Percentiles rank a stretch among this genome's conserved stretches.
phyloP scores from a whole-genome alignment of 2,113 vertebrate species.

The Mesitornis unicolor region DNA sequence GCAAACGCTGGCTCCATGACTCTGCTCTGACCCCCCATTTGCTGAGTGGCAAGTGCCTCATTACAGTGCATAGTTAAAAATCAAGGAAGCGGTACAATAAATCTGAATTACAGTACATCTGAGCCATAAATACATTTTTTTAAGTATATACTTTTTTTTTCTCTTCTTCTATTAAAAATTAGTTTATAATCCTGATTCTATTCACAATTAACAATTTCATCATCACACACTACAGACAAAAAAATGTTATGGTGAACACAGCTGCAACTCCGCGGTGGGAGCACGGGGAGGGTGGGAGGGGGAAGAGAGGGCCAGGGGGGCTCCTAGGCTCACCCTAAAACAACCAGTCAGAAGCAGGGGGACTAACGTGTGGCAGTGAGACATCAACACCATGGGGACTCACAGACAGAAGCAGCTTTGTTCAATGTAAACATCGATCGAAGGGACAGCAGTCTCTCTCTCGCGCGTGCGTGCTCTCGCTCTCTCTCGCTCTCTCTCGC shows the following conservation, averaged over 20 bases:
- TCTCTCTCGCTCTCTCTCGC: slow-evolving; percentile 67
- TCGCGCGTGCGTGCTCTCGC: slow-evolving; percentile 50
- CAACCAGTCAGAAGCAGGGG: slow-evolving; percentile 78
- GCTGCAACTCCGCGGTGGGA: slow-evolving; percentile 76
- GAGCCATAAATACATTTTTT: slow-evolving; percentile 83
- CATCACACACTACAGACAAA: slow-evolving; percentile 80
- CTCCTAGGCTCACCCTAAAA: slow-evolving; percentile 77
- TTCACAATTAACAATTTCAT: slow-evolving; percentile 83
- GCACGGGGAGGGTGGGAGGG: background rate
- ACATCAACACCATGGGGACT: slow-evolving; percentile 84
- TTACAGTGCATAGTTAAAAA: slow-evolving; percentile 98
- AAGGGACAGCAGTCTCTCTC: slow-evolving; percentile 82
- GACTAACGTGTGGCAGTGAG: slow-evolving; percentile 78
- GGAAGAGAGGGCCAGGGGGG: slow-evolving; percentile 39
- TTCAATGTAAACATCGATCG: slow-evolving; percentile 88
- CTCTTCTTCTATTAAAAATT: slow-evolving; percentile 80
- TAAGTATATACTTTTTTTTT: slow-evolving; percentile 81
- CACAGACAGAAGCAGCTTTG: slow-evolving; percentile 94
- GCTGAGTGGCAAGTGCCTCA: slow-evolving; percentile 84
- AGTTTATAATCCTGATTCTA: slow-evolving; percentile 85
- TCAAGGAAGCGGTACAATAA: slow-evolving; percentile 91
- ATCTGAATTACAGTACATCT: slow-evolving; percentile 85
- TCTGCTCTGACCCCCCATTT: slow-evolving; percentile 62
- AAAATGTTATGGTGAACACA: slow-evolving; percentile 79
- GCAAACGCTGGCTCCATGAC: background rate